Percentiles rank a stretch among this genome's conserved stretches.
phyloP scores from a whole-genome alignment of 1,140 invertebrate genomes.

The Coenobita brevimanus region DNA sequence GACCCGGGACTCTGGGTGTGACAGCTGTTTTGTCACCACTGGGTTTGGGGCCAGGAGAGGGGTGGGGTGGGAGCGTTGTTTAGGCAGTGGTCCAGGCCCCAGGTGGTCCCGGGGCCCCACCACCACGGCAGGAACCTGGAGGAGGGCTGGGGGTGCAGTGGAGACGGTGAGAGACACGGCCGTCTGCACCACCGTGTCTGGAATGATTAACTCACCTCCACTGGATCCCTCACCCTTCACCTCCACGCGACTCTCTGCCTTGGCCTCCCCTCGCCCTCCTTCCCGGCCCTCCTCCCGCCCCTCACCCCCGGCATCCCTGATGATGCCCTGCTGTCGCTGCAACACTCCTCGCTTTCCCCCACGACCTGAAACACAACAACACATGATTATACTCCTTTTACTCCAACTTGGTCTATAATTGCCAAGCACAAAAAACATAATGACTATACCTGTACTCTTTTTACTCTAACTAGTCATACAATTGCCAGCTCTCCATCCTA shows the following conservation, averaged over 20 bases:
- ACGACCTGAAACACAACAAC: constrained; percentile 32
- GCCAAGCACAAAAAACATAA: no score
- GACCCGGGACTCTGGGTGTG: constrained; percentile 44
- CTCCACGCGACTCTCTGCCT: neutral
- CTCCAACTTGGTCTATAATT: no score
- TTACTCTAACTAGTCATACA: no score
- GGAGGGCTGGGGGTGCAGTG: constrained; percentile 25
- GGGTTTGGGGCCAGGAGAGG: constrained; percentile 75
- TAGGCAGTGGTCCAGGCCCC: constrained; percentile 45
- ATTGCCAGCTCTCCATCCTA: no score
- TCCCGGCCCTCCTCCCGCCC: constrained; percentile 27
- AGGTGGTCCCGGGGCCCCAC: constrained; percentile 38
- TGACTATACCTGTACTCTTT: no score
- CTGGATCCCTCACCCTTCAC: constrained; percentile 5
- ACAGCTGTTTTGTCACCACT: constrained; percentile 37
- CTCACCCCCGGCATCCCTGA: constrained; percentile 72
- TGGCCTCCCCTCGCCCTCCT: neutral
- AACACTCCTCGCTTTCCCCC: constrained; percentile 78
- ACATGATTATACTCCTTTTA: no score
- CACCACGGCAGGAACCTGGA: constrained; percentile 67
- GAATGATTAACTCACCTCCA: constrained; percentile 74
- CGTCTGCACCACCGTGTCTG: constrained; percentile 73
- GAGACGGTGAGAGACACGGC: constrained; percentile 39
- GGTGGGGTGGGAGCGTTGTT: constrained; percentile 67
- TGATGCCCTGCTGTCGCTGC: constrained; percentile 80